Conservation (phyloP, 2,797 vertebrate species). For the Buceros bicornis region DNA sequence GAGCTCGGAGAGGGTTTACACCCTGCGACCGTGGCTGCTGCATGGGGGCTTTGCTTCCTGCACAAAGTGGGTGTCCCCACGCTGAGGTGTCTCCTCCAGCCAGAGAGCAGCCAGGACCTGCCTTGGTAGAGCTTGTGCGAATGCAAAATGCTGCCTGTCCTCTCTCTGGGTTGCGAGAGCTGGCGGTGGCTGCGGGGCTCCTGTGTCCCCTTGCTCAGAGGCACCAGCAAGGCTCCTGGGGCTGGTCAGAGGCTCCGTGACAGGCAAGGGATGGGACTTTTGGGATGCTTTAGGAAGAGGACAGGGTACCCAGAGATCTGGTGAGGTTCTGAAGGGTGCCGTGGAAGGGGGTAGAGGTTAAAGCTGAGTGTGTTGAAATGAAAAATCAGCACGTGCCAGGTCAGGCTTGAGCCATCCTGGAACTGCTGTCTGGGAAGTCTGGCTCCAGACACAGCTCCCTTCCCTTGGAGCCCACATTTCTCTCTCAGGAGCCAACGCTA, state of each 20-base stretch:
- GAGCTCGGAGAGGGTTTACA: neutral
- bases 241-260: neutral
- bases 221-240: neutral
- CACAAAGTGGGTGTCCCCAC: neutral
- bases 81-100: neutral
- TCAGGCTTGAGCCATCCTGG: neutral
- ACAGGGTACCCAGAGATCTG: neutral
- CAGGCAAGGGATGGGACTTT: neutral
- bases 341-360: neutral
- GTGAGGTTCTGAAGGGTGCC: neutral
- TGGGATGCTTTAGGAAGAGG: neutral
- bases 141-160: accelerated
- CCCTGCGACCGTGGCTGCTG: accelerated
- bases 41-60: neutral
- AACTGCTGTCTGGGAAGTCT: neutral
- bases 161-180: neutral
- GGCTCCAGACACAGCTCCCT: neutral
- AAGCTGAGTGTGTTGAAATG: neutral
- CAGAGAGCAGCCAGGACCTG: accelerated
- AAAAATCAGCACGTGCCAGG: neutral
- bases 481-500: neutral
- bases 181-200: neutral
- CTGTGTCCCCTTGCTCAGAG: neutral
- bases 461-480: neutral
- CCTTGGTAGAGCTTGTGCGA: too few species aligned